Percentiles rank a stretch among this genome's conserved stretches.
phyloP scores from a whole-genome alignment of 2,888 invertebrate species.

The Dinocampus coccinellae region DNA sequence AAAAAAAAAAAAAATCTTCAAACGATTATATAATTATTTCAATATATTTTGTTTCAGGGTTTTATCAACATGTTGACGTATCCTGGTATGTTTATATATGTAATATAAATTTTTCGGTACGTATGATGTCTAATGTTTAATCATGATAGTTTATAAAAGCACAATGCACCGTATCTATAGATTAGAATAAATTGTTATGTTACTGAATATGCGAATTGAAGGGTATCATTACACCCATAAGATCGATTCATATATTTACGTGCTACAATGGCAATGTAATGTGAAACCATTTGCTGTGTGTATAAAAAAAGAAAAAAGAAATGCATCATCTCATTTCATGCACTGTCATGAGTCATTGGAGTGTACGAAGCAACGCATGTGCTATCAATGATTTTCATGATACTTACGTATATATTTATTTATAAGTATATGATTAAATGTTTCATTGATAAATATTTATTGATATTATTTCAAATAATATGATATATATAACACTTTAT shows the following conservation, averaged over 20 bases:
- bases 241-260: neutral
- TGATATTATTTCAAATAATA: neutral
- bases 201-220: neutral
- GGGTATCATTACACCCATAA: constrained; percentile 7
- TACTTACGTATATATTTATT: neutral
- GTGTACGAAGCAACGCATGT: neutral
- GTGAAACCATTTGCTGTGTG: constrained; percentile 1
- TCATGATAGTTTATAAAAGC: neutral
- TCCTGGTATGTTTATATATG: neutral
- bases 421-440: neutral
- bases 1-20: too few species aligned
- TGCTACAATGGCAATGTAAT: neutral
- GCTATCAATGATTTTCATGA: constrained; percentile 7
- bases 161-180: neutral
- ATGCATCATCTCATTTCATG: constrained; percentile 11
- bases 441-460: neutral
- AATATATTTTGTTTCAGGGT: neutral
- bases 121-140: neutral
- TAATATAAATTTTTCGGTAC: neutral
- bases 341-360: constrained; percentile 4
- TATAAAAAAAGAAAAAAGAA: neutral
- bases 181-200: neutral
- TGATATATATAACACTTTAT: neutral
- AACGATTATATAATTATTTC: neutral
- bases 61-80: neutral